A percentile compares a stretch with the other conserved stretches of the same genome.
Evolutionary conservation across 1,140 invertebrate species (phyloP).

Genomic region (Drosophila mayri): DNA sequence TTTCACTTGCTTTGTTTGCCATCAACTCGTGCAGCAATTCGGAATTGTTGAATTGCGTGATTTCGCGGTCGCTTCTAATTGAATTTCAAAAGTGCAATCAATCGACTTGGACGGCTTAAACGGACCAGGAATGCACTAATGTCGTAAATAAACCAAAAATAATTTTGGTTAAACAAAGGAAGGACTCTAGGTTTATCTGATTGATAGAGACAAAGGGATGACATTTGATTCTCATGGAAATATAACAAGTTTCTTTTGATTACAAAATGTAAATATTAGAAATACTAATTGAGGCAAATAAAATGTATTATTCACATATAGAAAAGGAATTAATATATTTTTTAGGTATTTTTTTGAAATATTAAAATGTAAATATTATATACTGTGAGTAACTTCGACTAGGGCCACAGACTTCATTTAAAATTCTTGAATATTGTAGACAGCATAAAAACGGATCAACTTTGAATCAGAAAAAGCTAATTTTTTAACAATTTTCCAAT

Average conservation of each 20-base stretch:
- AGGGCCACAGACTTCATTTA: too few species aligned
- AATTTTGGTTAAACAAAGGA: constrained; percentile 4
- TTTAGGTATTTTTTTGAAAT: background rate
- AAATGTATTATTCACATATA: background rate
- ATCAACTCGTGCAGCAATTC: constrained; percentile 28
- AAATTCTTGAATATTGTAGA: background rate
- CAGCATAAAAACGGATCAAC: background rate
- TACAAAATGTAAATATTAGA: background rate
- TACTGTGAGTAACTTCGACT: too few species aligned
- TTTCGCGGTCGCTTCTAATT: constrained; percentile 63
- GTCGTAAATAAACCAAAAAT: constrained; percentile 3
- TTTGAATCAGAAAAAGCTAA: background rate
- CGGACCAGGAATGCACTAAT: constrained; percentile 6
- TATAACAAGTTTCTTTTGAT: background rate
- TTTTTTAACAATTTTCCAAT: background rate
- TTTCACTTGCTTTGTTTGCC: constrained; percentile 19
- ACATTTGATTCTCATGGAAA: background rate
- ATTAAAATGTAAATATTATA: too few species aligned
- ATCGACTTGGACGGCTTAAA: constrained; percentile 32
- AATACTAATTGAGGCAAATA: too few species aligned
- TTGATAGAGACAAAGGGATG: background rate
- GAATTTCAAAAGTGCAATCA: constrained; percentile 66
- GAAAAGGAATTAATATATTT: background rate
- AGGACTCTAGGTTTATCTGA: background rate
- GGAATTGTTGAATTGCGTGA: constrained; percentile 74